Evolutionary conservation across 2,797 vertebrate species (phyloP), one percentile per base, ranked within the genome.

Genomic region (Ispidina lecontei): DNA sequence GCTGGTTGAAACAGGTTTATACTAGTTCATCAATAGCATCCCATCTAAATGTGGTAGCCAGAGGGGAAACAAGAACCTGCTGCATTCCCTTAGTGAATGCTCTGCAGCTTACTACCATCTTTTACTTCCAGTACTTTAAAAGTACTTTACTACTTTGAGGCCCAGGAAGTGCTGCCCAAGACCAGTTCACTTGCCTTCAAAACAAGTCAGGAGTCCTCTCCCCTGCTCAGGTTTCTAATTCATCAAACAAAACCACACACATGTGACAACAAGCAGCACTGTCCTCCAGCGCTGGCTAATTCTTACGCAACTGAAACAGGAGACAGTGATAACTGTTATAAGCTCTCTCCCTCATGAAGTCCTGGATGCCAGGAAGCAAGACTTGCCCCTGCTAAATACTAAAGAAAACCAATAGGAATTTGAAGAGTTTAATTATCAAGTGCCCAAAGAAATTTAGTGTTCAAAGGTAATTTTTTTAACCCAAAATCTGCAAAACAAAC

Each of bases 341-440:
- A 90, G 55, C 67, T 44, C 62, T 33, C 78, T 55, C 70, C 76
- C 64, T 58, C 78, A 22, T 81, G n/a, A 92, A 62, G 78, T 97
- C 96, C 97, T 97, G 97, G 97, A 97, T 97, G 88, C 97, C 97
- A 97, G 97, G 96, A 97, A 96, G 94, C 8, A n/a, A 79, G 93
- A 90, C 56, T 91, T 89, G 90, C 87, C 71, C n/a, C 65, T 59
- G 65, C 89, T 73, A 43, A 46, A 55, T n/a, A 74, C 72, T 87
- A 44, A 79, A 1, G 4, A 72, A 82, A 96, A 91, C 35, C 43
- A 72, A 6, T 47, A n/a, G 47, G 10, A 29, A 67, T 28, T 44
- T 14, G 83, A 39, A 39, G 65, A 43, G 12, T 25, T 95, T 94
- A 93, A 92, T 77, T 92, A 68, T 69, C 62, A 77, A 77, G 84